A percentile compares a stretch with the other conserved stretches of the same genome.
Conservation (phyloP, 1,140 invertebrate genomes). For the Heliconius hermathena region DNA sequence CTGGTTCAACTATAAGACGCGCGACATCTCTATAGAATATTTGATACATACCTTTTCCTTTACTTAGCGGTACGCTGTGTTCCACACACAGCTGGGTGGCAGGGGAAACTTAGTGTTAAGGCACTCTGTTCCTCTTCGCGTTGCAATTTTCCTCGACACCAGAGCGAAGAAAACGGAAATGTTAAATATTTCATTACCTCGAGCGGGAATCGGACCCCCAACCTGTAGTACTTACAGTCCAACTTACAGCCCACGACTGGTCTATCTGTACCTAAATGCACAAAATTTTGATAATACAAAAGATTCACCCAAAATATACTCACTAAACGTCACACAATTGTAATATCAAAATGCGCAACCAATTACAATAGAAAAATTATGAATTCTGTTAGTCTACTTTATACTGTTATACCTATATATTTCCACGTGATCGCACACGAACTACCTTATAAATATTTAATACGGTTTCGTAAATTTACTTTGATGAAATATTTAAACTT, state of each 20-base stretch:
- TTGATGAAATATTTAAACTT: constrained; percentile 16
- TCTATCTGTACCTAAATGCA: too few species aligned
- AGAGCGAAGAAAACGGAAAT: background rate
- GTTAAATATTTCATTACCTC: too few species aligned
- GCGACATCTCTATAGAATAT: too few species aligned
- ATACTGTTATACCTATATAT: background rate
- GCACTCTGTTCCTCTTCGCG: background rate
- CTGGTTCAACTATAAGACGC: background rate
- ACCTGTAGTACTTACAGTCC: too few species aligned
- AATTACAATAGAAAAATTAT: constrained; percentile 2
- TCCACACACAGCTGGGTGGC: too few species aligned
- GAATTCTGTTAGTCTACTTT: background rate
- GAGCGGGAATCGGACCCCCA: too few species aligned
- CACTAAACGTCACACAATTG: too few species aligned
- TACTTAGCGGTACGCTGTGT: too few species aligned
- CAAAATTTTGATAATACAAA: too few species aligned
- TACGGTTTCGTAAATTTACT: constrained; percentile 8
- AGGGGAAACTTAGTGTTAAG: background rate
- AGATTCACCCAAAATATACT: too few species aligned
- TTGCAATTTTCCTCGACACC: background rate
- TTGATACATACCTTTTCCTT: too few species aligned
- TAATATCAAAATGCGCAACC: background rate
- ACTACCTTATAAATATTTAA: constrained; percentile 12
- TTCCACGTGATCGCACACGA: constrained; percentile 2
- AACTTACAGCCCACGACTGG: too few species aligned